Evolutionary conservation across 2,797 vertebrate genomes (phyloP), one percentile per base, ranked within the genome.

Genomic region (Ptychobarbus kaznakovi): DNA sequence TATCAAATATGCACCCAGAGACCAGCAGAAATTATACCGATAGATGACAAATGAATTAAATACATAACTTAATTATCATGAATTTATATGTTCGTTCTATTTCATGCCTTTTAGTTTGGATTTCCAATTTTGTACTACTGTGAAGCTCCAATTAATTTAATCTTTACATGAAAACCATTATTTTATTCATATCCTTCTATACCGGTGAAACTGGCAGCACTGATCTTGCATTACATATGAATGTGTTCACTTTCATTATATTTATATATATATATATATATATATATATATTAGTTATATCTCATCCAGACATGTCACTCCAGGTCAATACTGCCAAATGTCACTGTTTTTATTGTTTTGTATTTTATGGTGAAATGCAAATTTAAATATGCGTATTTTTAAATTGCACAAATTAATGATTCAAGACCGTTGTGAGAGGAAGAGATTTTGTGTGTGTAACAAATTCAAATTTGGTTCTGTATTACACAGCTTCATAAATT

Each of bases 1-100:
- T 32, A 32, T 81, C 15, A 82, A 63, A 46, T 56, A 35, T 44
- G 42, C 61, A 75, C 10, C 56, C 10, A 63, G 61, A 81, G 51
- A 65, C 32, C 18, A 63, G 44, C 22, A 4, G 13, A 61, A 46
- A 86, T 77, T 6, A 35, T 10, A 22, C 40, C 10, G n/a, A 5
- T 25, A 61, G 61, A 3, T 28, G 25, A 28, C 25, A 63, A 32
- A 65, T 15, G 15, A 42, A 13, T 56, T 22, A 56, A 73, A 73
- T 49, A 4, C 25, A 49, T 18, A 28, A 49, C 16, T 73, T 73
- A 28, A 28, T 49, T 7, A 18, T 49, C 13, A 22, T 75, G 3
- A 0, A 20, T 75, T 13, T 53, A 13, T 1, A 42, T 49, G 18
- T 49, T 18, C 28, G 13, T 44, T 49, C 44, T 4, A 6, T 32